Conservation (phyloP, 2,113 vertebrate genomes). For the Ailuropoda melanoleuca region DNA sequence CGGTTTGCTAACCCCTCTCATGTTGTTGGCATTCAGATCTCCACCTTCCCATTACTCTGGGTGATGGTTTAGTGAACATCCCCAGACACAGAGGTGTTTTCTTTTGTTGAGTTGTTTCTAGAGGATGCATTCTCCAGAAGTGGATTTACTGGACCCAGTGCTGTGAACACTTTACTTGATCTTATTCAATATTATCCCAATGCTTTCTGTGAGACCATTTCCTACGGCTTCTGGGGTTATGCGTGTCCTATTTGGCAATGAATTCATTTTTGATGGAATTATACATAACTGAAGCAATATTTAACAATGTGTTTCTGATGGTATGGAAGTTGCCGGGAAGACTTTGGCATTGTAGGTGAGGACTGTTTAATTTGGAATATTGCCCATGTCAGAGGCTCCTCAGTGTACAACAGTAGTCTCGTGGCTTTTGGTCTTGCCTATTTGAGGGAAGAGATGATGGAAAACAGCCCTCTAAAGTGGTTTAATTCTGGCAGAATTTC, state of each 20-base stretch:
- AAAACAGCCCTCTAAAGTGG: not conserved
- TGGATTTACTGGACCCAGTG: not conserved
- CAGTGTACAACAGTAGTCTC: not conserved
- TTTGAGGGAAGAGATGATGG: not conserved
- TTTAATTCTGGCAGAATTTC: not conserved
- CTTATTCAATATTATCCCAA: not conserved
- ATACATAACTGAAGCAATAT: not conserved
- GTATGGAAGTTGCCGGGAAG: not conserved
- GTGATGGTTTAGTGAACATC: not conserved
- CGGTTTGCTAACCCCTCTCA: not conserved
- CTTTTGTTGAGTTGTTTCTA: not conserved
- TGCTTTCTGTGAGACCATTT: not conserved
- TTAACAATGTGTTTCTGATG: not conserved
- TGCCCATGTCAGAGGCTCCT: not conserved
- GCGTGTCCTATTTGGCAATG: not conserved
- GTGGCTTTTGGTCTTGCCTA: not conserved
- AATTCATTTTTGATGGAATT: constrained; percentile 2
- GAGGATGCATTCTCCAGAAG: not conserved
- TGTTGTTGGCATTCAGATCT: not conserved
- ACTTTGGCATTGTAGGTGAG: not conserved
- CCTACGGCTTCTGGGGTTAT: not conserved
- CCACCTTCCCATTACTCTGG: too few relatives aligned
- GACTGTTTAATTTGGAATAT: not conserved
- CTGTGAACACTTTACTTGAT: not conserved
- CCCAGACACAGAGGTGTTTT: not conserved